phyloP scores from a whole-genome alignment of 2,888 invertebrate genomes.

The Coelinius sp. region DNA sequence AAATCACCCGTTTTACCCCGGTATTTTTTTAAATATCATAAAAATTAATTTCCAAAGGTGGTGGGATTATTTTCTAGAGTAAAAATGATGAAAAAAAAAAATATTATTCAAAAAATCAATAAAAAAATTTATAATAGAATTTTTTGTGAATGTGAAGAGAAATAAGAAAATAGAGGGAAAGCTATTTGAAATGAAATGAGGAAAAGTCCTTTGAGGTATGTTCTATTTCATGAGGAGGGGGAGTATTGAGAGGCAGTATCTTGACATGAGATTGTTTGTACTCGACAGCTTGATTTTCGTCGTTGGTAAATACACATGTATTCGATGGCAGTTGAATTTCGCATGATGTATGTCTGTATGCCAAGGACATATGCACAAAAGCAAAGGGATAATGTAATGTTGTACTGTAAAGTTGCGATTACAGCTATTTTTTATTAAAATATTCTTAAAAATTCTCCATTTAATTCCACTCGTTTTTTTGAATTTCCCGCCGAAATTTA shows the following conservation, averaged over 20 bases:
- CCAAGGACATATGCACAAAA: constrained; percentile 11
- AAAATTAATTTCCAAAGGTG: background rate
- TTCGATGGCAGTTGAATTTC: background rate
- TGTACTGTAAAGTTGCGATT: constrained; percentile 66
- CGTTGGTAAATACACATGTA: constrained; percentile 29
- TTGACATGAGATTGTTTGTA: constrained; percentile 42
- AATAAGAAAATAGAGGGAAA: background rate
- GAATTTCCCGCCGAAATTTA: background rate
- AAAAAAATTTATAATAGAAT: background rate
- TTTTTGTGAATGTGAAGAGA: background rate
- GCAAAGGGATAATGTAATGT: constrained; percentile 52
- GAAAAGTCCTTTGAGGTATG: constrained; percentile 32
- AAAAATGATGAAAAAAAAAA: background rate
- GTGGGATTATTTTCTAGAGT: too few relatives aligned
- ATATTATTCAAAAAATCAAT: constrained; percentile 1
- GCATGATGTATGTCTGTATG: constrained; percentile 10
- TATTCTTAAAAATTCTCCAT: background rate
- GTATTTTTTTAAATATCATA: constrained; percentile 2
- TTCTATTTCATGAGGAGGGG: constrained; percentile 37
- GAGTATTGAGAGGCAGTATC: constrained; percentile 31
- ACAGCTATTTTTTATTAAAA: constrained; percentile 59
- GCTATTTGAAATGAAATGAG: constrained; percentile 5
- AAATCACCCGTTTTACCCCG: too few relatives aligned
- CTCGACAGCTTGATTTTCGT: constrained; percentile 50
- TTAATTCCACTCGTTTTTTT: background rate